Evolutionary conservation across 2,797 vertebrate genomes (phyloP), one percentile per base, ranked within the genome.

Genomic region (Eulemur mongoz): DNA sequence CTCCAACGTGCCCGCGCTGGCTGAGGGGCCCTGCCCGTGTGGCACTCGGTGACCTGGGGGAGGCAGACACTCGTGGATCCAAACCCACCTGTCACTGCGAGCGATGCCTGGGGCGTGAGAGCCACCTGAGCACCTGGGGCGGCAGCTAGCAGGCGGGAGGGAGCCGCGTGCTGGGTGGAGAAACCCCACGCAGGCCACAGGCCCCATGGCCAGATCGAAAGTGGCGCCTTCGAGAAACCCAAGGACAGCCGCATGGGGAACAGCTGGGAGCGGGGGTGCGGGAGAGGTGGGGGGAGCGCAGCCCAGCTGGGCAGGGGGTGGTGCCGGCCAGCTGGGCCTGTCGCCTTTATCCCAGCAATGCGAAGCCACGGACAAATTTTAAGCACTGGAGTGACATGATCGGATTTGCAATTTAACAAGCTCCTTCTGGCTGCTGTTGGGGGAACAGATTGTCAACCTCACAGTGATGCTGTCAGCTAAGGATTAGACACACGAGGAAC

Each of bases 341-440:
- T 20, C 0, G 5, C 79, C 78, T 76, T 57, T 4, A 38, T 25
- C 40, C 5, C 18, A 65, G 69, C 65, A 18, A 1, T 1, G 48
- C 0, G 2, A 80, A 0, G 78, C n/a, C 59, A 2, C 23, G 13
- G 15, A 32, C 17, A 40, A 40, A n/a, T 70, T 91, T 70, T 32
- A 57, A 57, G 79, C 45, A 50, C 7, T 22, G 0, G 67, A 91
- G 45, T 59, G 81, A 90, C n/a, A 22, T 6, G 38, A 45, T 20
- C 2, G 7, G 85, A 79, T 97, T 80, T 83, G 78, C 86, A 78
- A 67, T 91, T 81, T 78, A 69, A 80, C 59, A 94, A 96, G 78
- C 20, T 30, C 63, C 54, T 70, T 30, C 52, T 30, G 65, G 30
- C 76, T 52, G 30, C 81, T 13, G 18, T n/a, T 3, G 40, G 43